Evolutionary conservation across 2,888 invertebrate species (phyloP), one percentile per base, ranked within the genome.

Genomic region (Leucophora obtusa): DNA sequence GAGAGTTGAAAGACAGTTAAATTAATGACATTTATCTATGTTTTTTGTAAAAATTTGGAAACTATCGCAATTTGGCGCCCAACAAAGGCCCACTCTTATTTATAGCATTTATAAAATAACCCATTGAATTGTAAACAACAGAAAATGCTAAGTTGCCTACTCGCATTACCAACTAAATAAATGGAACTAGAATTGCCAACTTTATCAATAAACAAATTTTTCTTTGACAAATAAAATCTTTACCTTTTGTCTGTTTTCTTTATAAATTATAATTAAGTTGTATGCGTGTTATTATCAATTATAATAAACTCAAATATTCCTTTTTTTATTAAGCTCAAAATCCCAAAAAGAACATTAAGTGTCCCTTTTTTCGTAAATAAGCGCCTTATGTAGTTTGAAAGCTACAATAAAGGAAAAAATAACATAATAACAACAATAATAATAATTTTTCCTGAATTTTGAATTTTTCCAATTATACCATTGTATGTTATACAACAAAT

Each of bases 341-440:
- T 47, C n/a, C 43, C 43, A n/a, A 47, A 47, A 47, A n/a, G 43
- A 47, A n/a, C 43, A 47, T 47, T 47, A 47, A 47, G 14, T n/a
- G 43, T 47, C 43, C 43, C 14, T 47, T 43, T 43, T 43, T 43
- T n/a, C 14, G n/a, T 6, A 11, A 47, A 47, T 47, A 47, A 47
- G 14, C 43, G 43, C 43, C 43, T 47, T 47, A 47, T 47, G 43
- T 47, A n/a, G 43, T n/a, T 47, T 7, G n/a, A 6, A n/a, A n/a
- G 43, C 6, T n/a, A n/a, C n/a, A n/a, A 47, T 47, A 47, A n/a
- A 1, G 15, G 2, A 47, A n/a, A 47, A 14, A 47, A 47, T 14
- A 47, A 47, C 43, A 47, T 47, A n/a, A 47, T n/a, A 47, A 43
- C 14, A 43, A 43, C 14, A 43, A 47, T 6, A 47, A 47, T 38